phyloP scores from a whole-genome alignment of 1,140 invertebrate species.

The Arctopsyche grandis region DNA sequence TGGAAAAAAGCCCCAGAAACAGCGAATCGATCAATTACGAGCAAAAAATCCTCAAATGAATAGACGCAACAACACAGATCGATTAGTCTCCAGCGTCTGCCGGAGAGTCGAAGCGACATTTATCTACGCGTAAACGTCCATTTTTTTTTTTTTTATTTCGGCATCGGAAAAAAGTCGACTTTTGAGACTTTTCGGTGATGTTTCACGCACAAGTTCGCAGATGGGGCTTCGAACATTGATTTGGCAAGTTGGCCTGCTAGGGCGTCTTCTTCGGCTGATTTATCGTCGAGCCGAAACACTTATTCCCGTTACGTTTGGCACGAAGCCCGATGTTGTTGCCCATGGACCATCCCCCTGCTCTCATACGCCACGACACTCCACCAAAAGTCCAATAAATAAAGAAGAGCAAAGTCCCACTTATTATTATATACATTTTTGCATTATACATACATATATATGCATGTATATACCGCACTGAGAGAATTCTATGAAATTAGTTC shows the following conservation, averaged over 20 bases:
- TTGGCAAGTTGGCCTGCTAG: slow-evolving; percentile 16
- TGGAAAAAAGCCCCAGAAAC: not conserved
- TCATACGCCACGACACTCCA: not conserved
- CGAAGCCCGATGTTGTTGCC: slow-evolving; percentile 19
- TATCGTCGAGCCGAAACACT: slow-evolving; percentile 37
- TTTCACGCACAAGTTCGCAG: slow-evolving; percentile 27
- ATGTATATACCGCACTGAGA: not conserved
- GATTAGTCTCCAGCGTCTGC: slow-evolving; percentile 17
- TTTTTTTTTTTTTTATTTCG: slow-evolving; percentile 4
- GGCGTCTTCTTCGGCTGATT: slow-evolving; percentile 27
- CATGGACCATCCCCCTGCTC: not conserved
- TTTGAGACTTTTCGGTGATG: slow-evolving; percentile 25
- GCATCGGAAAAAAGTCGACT: not conserved
- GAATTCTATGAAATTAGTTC: slow-evolving; percentile 3
- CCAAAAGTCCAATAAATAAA: not conserved
- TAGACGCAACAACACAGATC: slow-evolving; percentile 24
- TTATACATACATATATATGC: not conserved
- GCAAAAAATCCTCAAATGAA: slow-evolving; percentile 10
- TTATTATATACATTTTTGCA: not conserved
- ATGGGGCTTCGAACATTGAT: slow-evolving; percentile 34
- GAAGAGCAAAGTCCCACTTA: too few species aligned
- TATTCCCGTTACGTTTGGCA: slow-evolving; percentile 31
- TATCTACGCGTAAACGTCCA: slow-evolving; percentile 1
- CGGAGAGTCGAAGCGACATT: not conserved
- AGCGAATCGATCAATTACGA: slow-evolving; percentile 15